Evolutionary conservation across 2,888 invertebrate genomes (phyloP).

Genomic region (Mesopsocus fuscifrons): DNA sequence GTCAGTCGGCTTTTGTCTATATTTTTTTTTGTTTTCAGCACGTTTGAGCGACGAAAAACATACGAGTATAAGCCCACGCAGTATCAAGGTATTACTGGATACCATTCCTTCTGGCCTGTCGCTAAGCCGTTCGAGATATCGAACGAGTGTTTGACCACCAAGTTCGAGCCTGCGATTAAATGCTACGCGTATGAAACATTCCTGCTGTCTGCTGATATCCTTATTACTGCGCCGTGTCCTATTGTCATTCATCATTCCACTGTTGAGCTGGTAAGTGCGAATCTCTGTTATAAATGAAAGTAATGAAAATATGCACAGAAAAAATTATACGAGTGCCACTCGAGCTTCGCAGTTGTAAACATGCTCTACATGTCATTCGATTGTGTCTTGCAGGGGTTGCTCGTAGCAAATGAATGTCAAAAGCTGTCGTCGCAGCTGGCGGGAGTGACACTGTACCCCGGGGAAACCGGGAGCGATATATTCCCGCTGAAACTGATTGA

Average conservation of each 20-base stretch:
- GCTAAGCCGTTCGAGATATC: constrained; percentile 50
- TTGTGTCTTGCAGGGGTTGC: too few species aligned
- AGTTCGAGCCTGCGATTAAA: constrained; percentile 42
- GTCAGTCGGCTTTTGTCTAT: too few species aligned
- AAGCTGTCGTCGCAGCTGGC: constrained; percentile 22
- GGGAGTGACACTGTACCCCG: constrained; percentile 25
- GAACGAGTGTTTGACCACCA: constrained; percentile 41
- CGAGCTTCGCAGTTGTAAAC: too few species aligned
- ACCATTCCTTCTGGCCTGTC: constrained; percentile 25
- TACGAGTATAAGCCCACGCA: constrained; percentile 4
- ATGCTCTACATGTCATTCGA: too few species aligned
- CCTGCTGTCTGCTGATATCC: constrained; percentile 46
- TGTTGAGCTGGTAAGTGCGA: constrained; percentile 34
- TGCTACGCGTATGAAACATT: constrained; percentile 48
- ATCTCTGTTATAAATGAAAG: too few species aligned
- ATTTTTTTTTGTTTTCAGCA: not conserved
- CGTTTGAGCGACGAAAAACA: not conserved
- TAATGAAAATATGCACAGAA: constrained; percentile 20
- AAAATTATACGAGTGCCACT: too few species aligned
- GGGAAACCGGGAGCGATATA: constrained; percentile 32
- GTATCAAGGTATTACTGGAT: constrained; percentile 8
- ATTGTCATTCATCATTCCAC: constrained; percentile 42
- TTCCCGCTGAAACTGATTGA: constrained; percentile 27
- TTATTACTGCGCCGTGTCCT: constrained; percentile 49
- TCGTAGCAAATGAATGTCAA: too few species aligned